Percentiles rank a stretch among this genome's conserved stretches.
Evolutionary conservation across 2,113 vertebrate species (phyloP).

Genomic region (Struthio camelus): DNA sequence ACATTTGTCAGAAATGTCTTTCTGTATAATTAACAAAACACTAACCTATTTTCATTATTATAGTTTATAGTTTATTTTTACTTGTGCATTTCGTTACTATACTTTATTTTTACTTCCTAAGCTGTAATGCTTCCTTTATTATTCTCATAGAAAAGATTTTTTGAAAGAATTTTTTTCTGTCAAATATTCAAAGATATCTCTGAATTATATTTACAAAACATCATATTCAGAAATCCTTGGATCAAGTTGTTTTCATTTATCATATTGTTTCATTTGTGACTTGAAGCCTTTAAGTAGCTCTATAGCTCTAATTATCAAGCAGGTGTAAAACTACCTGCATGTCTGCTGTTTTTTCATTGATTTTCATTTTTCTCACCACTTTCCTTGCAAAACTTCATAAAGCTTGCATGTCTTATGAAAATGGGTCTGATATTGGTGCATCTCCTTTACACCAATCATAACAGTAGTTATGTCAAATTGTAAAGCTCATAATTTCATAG

Average conservation of each 20-base stretch:
- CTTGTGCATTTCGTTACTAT: neutral
- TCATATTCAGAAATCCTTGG: neutral
- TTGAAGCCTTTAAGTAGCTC: neutral
- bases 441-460: too few relatives aligned
- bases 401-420: neutral
- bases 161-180: neutral
- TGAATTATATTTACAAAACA: neutral
- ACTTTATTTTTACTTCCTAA: neutral
- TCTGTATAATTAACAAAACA: conserved; percentile 11
- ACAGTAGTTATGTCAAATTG: neutral
- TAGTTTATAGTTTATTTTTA: neutral
- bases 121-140: neutral
- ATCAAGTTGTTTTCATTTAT: neutral
- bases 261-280: neutral
- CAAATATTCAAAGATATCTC: neutral
- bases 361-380: neutral
- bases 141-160: neutral
- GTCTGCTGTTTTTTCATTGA: neutral
- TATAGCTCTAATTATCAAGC: neutral
- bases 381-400: neutral
- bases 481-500: neutral
- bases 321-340: neutral
- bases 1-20: neutral
- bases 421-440: neutral
- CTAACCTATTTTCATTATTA: neutral